Evolutionary conservation across 2,888 invertebrate genomes (phyloP), one percentile per base, ranked within the genome.

Genomic region (Chouioia cunea): DNA sequence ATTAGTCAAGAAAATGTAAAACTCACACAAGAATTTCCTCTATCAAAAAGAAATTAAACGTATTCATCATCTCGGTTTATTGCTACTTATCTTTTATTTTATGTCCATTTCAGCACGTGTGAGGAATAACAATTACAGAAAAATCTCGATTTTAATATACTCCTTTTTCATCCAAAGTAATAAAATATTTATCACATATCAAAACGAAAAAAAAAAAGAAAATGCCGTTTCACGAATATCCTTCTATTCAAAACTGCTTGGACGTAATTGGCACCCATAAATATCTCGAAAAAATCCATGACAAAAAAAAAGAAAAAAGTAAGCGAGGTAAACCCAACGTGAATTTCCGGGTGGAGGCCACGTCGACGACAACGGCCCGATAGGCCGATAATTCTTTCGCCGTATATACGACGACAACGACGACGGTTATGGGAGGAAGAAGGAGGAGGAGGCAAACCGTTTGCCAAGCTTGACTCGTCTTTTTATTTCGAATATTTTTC

Each of bases 401-500:
- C 47, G 36, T 36, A 36, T 36, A 36, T n/a, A n/a, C n/a, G n/a
- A n/a, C 57, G 43, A 57, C 44, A 57, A 54, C 44, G 44, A 57
- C 36, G 36, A 36, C 10, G 36, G 4, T 36, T 36, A 36, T 36
- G 6, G 1, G 12, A 1, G 36, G 44, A 18, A 44, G 48, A n/a
- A n/a, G n/a, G n/a, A 52, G 12, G 53, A 23, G 23, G 53, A 48
- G 14, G 44, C 15, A 18, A 23, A 65, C 65, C 60, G 65, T 72
- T 72, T 72, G 65, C 65, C 68, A 60, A 65, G 52, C 68, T 65
- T 62, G 72, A 72, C 65, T 72, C 72, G 68, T 69, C 72, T 68
- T 69, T 72, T 69, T 72, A 72, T 72, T 69, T 65, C 56, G 62
- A 65, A 72, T 72, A 69, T 69, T 65, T 54, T 65, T 56, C 46